These are phyloP conservation scores for Limnephilus auricula DNA, from an alignment of 2,888 invertebrate genomes.

Conservation along the genomic window DNA sequence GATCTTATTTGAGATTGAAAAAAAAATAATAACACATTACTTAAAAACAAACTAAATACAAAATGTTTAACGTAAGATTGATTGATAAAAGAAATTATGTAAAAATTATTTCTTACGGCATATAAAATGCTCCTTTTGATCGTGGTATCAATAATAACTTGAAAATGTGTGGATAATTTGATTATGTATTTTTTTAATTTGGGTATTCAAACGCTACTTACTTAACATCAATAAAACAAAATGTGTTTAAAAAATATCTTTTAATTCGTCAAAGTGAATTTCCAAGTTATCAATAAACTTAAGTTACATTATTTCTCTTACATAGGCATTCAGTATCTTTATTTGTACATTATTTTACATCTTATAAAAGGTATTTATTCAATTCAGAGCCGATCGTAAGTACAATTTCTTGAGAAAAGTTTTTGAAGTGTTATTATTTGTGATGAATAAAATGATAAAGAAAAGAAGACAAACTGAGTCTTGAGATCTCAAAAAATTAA, in stretches of 20 bases:
- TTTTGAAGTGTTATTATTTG: neutral
- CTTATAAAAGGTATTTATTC: slow-evolving; percentile 16
- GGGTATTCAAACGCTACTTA: neutral
- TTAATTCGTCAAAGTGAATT: slow-evolving; percentile 33
- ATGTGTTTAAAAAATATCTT: slow-evolving; percentile 30
- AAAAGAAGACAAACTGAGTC: neutral
- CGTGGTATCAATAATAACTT: neutral
- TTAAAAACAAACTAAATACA: neutral
- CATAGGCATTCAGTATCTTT: slow-evolving; percentile 42
- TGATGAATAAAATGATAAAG: neutral
- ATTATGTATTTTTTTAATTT: neutral
- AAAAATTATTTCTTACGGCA: neutral
- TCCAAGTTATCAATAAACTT: neutral
- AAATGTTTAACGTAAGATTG: neutral
- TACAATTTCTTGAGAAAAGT: neutral
- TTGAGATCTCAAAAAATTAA: neutral
- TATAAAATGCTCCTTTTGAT: neutral
- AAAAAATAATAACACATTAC: neutral
- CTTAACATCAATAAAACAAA: slow-evolving; percentile 24
- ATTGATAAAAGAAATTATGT: neutral
- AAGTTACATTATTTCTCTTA: slow-evolving; percentile 30
- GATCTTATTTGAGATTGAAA: neutral
- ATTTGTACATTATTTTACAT: slow-evolving; percentile 46
- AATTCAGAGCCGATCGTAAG: neutral
- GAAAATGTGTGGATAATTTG: neutral